These are phyloP conservation scores for Anagyrus pseudococci DNA, from an alignment of 2,888 invertebrate genomes.

Conservation along the genomic window DNA sequence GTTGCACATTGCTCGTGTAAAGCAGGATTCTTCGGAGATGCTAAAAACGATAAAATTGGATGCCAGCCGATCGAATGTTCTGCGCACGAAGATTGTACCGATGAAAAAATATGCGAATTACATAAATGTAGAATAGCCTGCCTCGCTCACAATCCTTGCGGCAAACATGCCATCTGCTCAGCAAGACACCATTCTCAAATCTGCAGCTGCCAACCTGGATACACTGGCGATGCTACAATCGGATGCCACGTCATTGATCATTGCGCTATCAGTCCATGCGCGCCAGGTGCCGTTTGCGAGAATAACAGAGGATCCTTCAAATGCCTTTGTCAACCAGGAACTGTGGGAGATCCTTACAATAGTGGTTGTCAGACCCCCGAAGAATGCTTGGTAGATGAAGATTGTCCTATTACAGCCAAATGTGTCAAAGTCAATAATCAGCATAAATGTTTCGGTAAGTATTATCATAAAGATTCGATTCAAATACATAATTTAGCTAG, in stretches of 20 bases:
- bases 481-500: too few relatives aligned
- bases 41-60: conserved; percentile 76
- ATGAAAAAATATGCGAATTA: conserved; percentile 83
- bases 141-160: conserved; percentile 82
- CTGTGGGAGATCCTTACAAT: conserved; percentile 84
- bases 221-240: conserved; percentile 77
- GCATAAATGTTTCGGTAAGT: conserved; percentile 77
- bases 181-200: conserved; percentile 79
- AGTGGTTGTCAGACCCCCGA: conserved; percentile 83
- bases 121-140: conserved; percentile 88
- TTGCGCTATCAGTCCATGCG: conserved; percentile 80
- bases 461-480: too few relatives aligned
- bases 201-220: conserved; percentile 88
- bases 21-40: conserved; percentile 77
- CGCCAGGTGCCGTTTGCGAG: conserved; percentile 79
- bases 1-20: conserved; percentile 80
- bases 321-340: conserved; percentile 79
- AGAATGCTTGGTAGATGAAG: conserved; percentile 79
- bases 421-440: conserved; percentile 76
- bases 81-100: conserved; percentile 74
- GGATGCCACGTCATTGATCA: conserved; percentile 80
- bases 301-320: conserved; percentile 81
- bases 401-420: conserved; percentile 82
- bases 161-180: conserved; percentile 84
- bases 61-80: conserved; percentile 83